Base-by-base conservation (phyloP, 1,140 invertebrate genomes). In the Drosophila leontia region DNA sequence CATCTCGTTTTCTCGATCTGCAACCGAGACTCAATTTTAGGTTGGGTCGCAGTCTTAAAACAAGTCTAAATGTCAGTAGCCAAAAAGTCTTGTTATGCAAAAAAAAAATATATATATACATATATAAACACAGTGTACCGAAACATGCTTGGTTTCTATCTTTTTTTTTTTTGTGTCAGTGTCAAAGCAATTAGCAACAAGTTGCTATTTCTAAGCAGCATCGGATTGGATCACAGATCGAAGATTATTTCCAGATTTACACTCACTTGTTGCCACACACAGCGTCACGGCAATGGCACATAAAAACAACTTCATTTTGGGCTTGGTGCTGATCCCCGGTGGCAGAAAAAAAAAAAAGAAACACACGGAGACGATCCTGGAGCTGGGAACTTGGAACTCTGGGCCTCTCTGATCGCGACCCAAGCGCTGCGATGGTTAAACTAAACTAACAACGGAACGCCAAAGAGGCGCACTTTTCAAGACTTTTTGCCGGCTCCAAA, bases 391-490 rank as follows among this genome's bases (percentile, higher is more conserved):
- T 67, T 13, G 23, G 42, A 37, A 9, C 29, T 23, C 32, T 29
- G 59, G 19, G n/a, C 39, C 29, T 37, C 72, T 80, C 72, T 80
- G 50, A 80, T 77, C 74, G 87, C 85, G 76, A 88, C 91, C 85
- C 65, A 80, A 74, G 78, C 76, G 88, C 68, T 77, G 75, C 90
- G 81, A 78, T 91, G 85, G 91, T 83, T 92, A 78, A 86, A 87
- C 86, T 91, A 85, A 91, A 92, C 91, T 92, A 92, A 87, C 77
- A 80, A 75, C 74, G 68, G 61, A 83, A 75, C 79, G 76, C 50
- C 77, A 78, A 75, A 80, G 78, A 90, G 86, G 82, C 91, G 80
- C 84, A 91, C 91, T 92, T 92, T 92, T 92, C 83, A 92, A 91
- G 91, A 92, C 91, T 91, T 82, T 92, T 92, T 91, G 71, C 75